phyloP scores from a whole-genome alignment of 2,888 invertebrate genomes.

The Euplexia lucipara region DNA sequence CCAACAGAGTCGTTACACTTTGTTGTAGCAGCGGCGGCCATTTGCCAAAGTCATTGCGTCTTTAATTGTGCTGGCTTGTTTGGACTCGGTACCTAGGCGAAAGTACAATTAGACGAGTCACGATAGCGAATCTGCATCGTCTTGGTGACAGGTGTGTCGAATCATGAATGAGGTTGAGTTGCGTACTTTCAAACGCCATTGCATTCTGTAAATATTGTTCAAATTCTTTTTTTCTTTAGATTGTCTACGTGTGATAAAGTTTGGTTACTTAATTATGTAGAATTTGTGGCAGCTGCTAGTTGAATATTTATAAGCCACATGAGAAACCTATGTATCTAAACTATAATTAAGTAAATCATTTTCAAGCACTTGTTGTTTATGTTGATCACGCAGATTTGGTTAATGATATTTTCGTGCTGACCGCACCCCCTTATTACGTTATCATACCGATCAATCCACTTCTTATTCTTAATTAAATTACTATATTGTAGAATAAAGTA shows the following conservation, averaged over 20 bases:
- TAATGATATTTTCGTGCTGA: slow-evolving; percentile 5
- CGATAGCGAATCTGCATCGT: slow-evolving; percentile 43
- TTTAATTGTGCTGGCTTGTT: slow-evolving; percentile 40
- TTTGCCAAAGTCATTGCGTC: slow-evolving; percentile 55
- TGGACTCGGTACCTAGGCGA: slow-evolving; percentile 35
- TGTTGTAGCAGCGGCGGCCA: slow-evolving; percentile 64
- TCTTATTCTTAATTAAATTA: too few species aligned
- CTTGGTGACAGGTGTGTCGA: slow-evolving; percentile 50
- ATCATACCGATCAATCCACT: slow-evolving; percentile 2
- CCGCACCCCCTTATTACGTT: slow-evolving; percentile 3
- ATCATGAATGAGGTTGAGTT: slow-evolving; percentile 30
- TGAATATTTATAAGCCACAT: slow-evolving; percentile 20
- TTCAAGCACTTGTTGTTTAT: slow-evolving; percentile 10
- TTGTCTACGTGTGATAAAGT: neutral
- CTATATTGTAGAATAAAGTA: too few species aligned
- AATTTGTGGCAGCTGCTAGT: slow-evolving; percentile 24
- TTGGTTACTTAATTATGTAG: neutral
- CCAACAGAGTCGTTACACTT: slow-evolving; percentile 77
- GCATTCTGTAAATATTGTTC: slow-evolving; percentile 14
- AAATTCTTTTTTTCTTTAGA: neutral
- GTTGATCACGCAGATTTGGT: slow-evolving; percentile 16
- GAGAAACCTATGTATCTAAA: too few species aligned
- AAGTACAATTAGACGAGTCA: slow-evolving; percentile 41
- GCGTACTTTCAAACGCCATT: slow-evolving; percentile 20
- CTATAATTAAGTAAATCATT: slow-evolving; percentile 30